Conservation (phyloP, 1,140 invertebrate genomes). For the Drosophila nannoptera region DNA sequence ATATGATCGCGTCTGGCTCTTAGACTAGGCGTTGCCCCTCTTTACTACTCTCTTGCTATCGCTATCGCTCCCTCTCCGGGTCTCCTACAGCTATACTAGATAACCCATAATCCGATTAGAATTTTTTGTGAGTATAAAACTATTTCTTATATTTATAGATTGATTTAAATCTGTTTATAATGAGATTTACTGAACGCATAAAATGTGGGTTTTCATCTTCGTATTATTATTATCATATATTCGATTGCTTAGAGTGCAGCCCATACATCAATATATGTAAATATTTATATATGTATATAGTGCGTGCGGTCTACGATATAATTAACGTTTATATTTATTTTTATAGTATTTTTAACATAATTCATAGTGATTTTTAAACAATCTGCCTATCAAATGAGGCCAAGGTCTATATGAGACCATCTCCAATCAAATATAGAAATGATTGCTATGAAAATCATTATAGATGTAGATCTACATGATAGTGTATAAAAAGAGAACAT, state of each 20-base stretch:
- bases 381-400: conserved; percentile 16
- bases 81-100: neutral
- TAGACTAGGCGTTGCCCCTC: neutral
- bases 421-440: conserved; percentile 2
- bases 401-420: conserved; percentile 1
- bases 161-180: neutral
- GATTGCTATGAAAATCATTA: neutral
- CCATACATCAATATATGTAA: neutral
- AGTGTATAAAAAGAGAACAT: conserved; percentile 2
- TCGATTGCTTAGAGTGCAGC: conserved; percentile 33
- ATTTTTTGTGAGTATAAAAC: too few species aligned
- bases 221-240: conserved; percentile 15
- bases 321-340: neutral
- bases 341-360: neutral
- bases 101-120: neutral
- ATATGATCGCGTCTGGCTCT: neutral
- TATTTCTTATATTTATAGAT: neutral
- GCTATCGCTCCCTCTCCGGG: neutral
- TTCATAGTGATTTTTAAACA: neutral
- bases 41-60: neutral
- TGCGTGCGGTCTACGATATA: too few species aligned
- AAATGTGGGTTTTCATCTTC: neutral
- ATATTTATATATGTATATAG: conserved; percentile 1
- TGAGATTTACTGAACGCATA: conserved; percentile 4
- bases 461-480: neutral